Percentiles rank a stretch among this genome's conserved stretches.
phyloP scores from a whole-genome alignment of 2,113 vertebrate genomes.

The Nipponia nippon region DNA sequence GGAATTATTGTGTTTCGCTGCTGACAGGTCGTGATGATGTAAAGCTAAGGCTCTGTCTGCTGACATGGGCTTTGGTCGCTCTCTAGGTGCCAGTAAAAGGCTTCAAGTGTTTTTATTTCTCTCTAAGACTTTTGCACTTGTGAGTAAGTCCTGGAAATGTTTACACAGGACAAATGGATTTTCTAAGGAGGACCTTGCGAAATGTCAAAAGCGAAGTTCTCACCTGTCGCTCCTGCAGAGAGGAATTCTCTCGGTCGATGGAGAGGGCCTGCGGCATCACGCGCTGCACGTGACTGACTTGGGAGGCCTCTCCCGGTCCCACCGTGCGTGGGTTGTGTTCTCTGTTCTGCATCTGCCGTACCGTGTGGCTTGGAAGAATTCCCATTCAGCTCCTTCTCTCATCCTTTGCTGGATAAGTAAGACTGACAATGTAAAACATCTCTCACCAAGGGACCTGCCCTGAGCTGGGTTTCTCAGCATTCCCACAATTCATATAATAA shows the following conservation, averaged over 20 bases:
- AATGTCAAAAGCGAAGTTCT: background rate
- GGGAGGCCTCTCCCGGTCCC: background rate
- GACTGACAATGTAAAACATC: background rate
- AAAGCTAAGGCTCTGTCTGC: background rate
- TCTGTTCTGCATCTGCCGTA: background rate
- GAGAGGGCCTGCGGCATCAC: background rate
- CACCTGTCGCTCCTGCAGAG: background rate
- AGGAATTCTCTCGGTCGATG: background rate
- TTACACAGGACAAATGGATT: background rate
- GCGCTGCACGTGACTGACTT: accelerated
- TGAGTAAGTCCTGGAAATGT: background rate
- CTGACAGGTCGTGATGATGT: background rate
- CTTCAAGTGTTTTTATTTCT: slow-evolving; percentile 1
- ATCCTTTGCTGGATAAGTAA: background rate
- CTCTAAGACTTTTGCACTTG: background rate
- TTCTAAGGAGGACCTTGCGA: background rate
- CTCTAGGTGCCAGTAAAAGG: background rate
- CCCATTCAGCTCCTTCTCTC: background rate
- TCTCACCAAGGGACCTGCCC: background rate
- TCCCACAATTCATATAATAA: background rate
- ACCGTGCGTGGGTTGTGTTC: background rate
- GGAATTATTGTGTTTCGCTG: background rate
- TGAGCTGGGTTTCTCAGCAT: background rate
- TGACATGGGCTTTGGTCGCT: background rate
- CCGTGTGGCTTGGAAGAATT: background rate